Evolutionary conservation across 2,888 invertebrate species (phyloP).

Genomic region (Catocala nupta): DNA sequence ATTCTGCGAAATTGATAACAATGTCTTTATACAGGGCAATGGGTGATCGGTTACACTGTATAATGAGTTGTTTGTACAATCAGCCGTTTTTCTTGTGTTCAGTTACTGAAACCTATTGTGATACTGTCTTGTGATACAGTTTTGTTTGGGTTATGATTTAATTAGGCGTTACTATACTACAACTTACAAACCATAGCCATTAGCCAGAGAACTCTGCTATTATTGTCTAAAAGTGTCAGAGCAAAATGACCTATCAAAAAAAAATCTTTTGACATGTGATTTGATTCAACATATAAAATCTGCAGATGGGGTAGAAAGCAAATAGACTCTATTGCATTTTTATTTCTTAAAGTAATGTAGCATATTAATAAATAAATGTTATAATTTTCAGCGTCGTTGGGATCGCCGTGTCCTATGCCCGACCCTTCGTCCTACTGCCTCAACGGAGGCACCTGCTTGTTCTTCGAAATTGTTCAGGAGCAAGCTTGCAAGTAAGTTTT

Average conservation of each 20-base stretch:
- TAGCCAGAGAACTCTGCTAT: too few relatives aligned
- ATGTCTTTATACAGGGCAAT: conserved; percentile 63
- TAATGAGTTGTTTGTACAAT: conserved; percentile 53
- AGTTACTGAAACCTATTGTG: conserved; percentile 20
- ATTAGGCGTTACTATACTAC: background rate
- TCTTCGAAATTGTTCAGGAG: conserved; percentile 92
- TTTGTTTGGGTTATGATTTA: conserved; percentile 5
- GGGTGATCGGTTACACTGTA: conserved; percentile 68
- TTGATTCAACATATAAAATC: too few relatives aligned
- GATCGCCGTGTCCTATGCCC: conserved; percentile 90
- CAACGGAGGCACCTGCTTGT: conserved; percentile 95
- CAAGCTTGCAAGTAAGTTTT: conserved; percentile 95
- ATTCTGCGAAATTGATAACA: conserved; percentile 63
- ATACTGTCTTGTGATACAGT: conserved; percentile 8
- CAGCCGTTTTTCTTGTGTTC: conserved; percentile 36
- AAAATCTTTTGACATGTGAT: too few relatives aligned
- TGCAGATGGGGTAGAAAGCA: too few relatives aligned
- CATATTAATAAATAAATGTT: background rate
- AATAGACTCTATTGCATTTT: too few relatives aligned
- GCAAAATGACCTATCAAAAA: too few relatives aligned
- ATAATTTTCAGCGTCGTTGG: conserved; percentile 77
- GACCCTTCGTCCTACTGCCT: conserved; percentile 91
- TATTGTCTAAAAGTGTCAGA: too few relatives aligned
- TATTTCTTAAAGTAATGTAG: background rate
- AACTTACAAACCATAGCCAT: too few relatives aligned